phyloP scores from a whole-genome alignment of 2,888 invertebrate species.

The Cantharis nigra region DNA sequence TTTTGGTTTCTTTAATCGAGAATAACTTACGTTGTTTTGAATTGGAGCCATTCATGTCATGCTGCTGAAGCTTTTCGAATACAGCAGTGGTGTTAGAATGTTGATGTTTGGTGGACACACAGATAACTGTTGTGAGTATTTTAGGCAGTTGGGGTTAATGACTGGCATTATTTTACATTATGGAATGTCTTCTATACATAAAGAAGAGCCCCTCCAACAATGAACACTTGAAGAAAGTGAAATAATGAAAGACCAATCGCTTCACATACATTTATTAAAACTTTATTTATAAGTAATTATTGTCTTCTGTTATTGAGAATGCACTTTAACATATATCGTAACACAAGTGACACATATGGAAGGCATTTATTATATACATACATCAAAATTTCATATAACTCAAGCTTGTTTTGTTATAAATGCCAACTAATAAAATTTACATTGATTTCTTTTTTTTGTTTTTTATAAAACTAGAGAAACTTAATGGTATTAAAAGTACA shows the following conservation, averaged over 20 bases:
- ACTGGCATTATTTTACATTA: too few species aligned
- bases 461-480: conserved; percentile 22
- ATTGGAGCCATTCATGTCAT: too few species aligned
- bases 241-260: not conserved
- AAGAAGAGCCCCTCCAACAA: too few species aligned
- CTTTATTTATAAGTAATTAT: conserved; percentile 50
- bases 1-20: too few species aligned
- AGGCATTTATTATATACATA: conserved; percentile 40
- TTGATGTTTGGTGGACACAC: too few species aligned
- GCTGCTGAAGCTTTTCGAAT: too few species aligned
- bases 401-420: conserved; percentile 19
- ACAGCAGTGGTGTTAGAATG: too few species aligned
- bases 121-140: too few species aligned
- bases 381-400: conserved; percentile 17
- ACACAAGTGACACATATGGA: conserved; percentile 42
- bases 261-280: conserved; percentile 46
- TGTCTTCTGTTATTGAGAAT: conserved; percentile 59
- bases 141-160: too few species aligned
- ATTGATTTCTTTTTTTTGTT: conserved; percentile 21
- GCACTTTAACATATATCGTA: conserved; percentile 54
- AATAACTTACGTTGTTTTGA: too few species aligned
- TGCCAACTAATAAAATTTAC: conserved; percentile 23
- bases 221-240: not conserved
- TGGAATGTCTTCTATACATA: too few species aligned
- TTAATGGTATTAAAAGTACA: conserved; percentile 40